Evolutionary conservation across 2,113 vertebrate species (phyloP), one percentile per base, ranked within the genome.

Genomic region (Atherinomorus stipes): DNA sequence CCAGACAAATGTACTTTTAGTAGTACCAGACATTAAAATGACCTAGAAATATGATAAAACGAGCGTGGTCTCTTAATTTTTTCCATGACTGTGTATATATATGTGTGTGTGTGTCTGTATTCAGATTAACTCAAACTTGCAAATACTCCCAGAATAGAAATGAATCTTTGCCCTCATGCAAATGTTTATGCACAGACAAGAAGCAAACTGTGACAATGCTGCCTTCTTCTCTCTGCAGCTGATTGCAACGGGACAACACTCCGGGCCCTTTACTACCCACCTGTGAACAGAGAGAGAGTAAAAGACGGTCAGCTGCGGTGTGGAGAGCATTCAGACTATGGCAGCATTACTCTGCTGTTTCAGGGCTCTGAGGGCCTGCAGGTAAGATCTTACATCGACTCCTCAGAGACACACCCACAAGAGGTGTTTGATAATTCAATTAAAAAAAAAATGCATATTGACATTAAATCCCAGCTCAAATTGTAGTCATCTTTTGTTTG

Each of bases 281-380:
- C 90, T 0, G 81, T 94, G 19, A 71, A 79, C 25, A 2, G 51
- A 8, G 77, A 65, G 28, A 12, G 11, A 3, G 83, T 73, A 2
- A 91, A 93, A 76, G 84, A 88, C n/a, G 76, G 74, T 4, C 94
- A 95, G 86, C 5, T 94, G 56, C 79, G 92, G 12, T 95, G 94
- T 78, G 93, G 92, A 11, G 93, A 94, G 44, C 94, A 95, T 74
- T 92, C 93, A 0, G 93, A 95, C 81, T 95, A 93, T 4, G 94
- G 93, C 12, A 93, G 72, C 86, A 91, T 94, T 80, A 94, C 93
- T 8, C 70, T 95, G 54, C 18, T 95, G 73, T 95, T 94, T 69
- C 93, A 93, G 76, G 53, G 72, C 65, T 72, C 68, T 0, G 82
- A 81, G 1, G 93, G 94, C 16, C 87, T 95, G 52, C 90, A 95